Base-by-base conservation (phyloP, 1,140 invertebrate genomes). In the Pseudachorutes palmiensis region DNA sequence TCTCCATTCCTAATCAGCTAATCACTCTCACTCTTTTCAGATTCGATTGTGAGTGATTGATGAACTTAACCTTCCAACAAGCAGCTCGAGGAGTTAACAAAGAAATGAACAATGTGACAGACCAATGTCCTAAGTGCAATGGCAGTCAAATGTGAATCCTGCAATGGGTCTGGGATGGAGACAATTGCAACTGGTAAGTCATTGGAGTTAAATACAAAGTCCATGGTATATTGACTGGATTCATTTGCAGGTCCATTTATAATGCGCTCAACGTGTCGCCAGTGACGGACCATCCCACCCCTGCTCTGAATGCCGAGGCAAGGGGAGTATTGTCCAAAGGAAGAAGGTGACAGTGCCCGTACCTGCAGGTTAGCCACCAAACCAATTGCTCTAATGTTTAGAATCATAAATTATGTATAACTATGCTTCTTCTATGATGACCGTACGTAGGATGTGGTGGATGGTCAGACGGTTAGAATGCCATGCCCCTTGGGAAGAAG, bases 161-260 rank as follows among this genome's bases (percentile, higher is more conserved):
- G 97, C 79, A 94, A 97, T 82, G 97, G 97, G n/a, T 94, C 94
- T 26, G 97, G 96, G 64, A 92, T 95, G 87, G 94, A 94, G 78
- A 92, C 89, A 29, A 87, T 93, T 62, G 87, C 86, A 19, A 90
- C 88, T 69, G 86, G 79, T 79, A 62, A 66, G 19, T n/a, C 28
- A 14, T 63, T 36, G 59, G 28, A 58, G 55, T 33, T 57, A 57
- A 26, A 19, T 19, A 55, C 12, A 26, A 16, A 45, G 1, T 58
- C n/a, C 12, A 30, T 32, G 1, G 26, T n/a, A n/a, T n/a, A 28
- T 36, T 14, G 19, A 14, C 26, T 62, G 22, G 5, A 57, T 45
- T 58, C 31, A 19, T 62, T 65, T 59, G n/a, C n/a, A 88, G 91
- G 97, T 33, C 94, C 95, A 48, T 99, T 98, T 81, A 87, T 99